Evolutionary conservation across 2,888 invertebrate genomes (phyloP).

Genomic region (Eupithecia inturbata): DNA sequence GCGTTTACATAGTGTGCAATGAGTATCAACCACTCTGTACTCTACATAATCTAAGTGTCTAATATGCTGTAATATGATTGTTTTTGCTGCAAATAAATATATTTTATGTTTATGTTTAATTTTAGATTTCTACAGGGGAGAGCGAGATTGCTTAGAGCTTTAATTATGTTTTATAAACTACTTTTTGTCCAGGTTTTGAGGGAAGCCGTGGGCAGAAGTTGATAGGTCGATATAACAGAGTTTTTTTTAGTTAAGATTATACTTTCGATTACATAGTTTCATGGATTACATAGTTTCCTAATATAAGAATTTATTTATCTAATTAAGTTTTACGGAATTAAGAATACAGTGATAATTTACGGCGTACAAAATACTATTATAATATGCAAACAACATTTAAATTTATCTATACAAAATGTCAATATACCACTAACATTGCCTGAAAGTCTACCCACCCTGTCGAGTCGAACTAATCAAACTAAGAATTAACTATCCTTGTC

Average conservation of each 20-base stretch:
- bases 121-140: too few relatives aligned
- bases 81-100: too few relatives aligned
- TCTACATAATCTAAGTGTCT: too few relatives aligned
- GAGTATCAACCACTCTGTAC: too few relatives aligned
- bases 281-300: too few relatives aligned
- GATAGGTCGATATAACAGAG: background rate
- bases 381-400: background rate
- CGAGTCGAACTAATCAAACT: background rate
- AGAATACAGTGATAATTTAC: background rate
- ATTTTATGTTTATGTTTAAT: too few relatives aligned
- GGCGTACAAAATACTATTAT: background rate
- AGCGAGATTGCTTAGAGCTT: background rate
- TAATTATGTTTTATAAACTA: background rate
- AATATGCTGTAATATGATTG: too few relatives aligned
- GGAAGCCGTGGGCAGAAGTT: background rate
- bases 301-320: background rate
- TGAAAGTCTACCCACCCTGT: background rate
- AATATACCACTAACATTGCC: background rate
- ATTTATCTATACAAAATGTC: background rate
- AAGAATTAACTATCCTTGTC: background rate
- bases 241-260: background rate
- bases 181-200: background rate
- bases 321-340: background rate
- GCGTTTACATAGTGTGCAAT: too few relatives aligned
- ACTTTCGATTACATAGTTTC: background rate